phyloP scores from a whole-genome alignment of 2,888 invertebrate species.

The Timema cristinae region DNA sequence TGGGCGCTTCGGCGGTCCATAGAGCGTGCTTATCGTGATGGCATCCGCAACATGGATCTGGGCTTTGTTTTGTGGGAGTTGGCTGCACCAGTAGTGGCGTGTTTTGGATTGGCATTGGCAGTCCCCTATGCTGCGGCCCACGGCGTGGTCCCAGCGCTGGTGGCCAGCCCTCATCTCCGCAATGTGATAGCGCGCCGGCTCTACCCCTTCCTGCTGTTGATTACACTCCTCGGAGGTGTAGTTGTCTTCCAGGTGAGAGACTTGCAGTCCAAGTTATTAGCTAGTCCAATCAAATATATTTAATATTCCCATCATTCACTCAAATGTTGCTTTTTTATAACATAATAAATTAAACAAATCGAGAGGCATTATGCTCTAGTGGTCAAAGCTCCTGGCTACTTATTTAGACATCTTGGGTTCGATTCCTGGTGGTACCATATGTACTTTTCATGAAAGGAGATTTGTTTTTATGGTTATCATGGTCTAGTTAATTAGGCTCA shows the following conservation, averaged over 20 bases:
- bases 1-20: conserved; percentile 89
- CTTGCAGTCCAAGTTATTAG: too few species aligned
- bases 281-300: too few species aligned
- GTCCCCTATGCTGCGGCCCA: conserved; percentile 90
- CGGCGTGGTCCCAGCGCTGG: conserved; percentile 65
- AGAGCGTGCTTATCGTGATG: conserved; percentile 91
- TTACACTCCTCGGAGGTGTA: conserved; percentile 63
- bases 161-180: conserved; percentile 60
- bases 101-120: conserved; percentile 84
- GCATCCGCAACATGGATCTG: conserved; percentile 87
- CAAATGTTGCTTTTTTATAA: too few species aligned
- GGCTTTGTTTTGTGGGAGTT: conserved; percentile 79
- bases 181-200: conserved; percentile 78
- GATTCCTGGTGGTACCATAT: too few species aligned
- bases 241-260: conserved; percentile 60
- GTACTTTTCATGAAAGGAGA: too few species aligned
- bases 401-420: too few species aligned
- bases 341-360: too few species aligned
- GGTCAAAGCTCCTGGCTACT: too few species aligned
- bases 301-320: too few species aligned
- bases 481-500: too few species aligned
- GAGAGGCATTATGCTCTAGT: too few species aligned
- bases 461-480: too few species aligned
- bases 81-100: conserved; percentile 84
- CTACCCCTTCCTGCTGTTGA: conserved; percentile 82